A percentile compares a stretch with the other conserved stretches of the same genome.
phyloP scores from a whole-genome alignment of 2,797 vertebrate species.

The Microctenopoma steveboyesi region DNA sequence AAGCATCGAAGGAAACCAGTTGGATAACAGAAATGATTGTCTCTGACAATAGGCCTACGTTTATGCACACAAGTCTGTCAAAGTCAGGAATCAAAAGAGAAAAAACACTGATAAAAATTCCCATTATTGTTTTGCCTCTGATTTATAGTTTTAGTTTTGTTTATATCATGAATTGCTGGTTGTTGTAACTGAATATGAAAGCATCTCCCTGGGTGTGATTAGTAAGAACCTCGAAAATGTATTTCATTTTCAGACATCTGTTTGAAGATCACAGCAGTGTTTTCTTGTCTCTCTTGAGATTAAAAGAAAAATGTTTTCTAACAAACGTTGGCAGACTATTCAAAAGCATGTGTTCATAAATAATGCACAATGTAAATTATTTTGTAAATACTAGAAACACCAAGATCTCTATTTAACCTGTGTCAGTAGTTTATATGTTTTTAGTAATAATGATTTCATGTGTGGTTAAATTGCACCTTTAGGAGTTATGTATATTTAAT shows the following conservation, averaged over 20 bases:
- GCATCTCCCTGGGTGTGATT: constrained; percentile 75
- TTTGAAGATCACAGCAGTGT: constrained; percentile 69
- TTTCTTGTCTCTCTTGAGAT: constrained; percentile 62
- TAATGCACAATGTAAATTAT: constrained; percentile 56
- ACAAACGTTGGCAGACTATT: constrained; percentile 58
- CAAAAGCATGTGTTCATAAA: constrained; percentile 61
- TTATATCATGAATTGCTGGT: constrained; percentile 52
- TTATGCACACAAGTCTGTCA: constrained; percentile 63
- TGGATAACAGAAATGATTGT: constrained; percentile 76
- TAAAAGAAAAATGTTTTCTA: constrained; percentile 69
- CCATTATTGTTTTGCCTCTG: constrained; percentile 55
- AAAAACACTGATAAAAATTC: constrained; percentile 59
- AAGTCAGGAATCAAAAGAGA: constrained; percentile 62
- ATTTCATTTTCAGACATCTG: constrained; percentile 72
- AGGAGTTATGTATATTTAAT: constrained; percentile 51
- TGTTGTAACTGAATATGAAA: constrained; percentile 68
- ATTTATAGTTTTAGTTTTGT: constrained; percentile 57
- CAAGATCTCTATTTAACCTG: constrained; percentile 68
- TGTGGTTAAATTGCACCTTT: constrained; percentile 60
- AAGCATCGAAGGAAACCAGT: constrained; percentile 72
- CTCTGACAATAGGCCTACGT: constrained; percentile 65
- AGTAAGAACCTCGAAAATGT: constrained; percentile 65
- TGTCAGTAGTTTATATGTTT: constrained; percentile 47
- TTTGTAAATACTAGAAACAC: constrained; percentile 54
- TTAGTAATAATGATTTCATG: constrained; percentile 48